Base-by-base conservation (phyloP, 1,140 invertebrate genomes). In the Melipona quadrifasciata region DNA sequence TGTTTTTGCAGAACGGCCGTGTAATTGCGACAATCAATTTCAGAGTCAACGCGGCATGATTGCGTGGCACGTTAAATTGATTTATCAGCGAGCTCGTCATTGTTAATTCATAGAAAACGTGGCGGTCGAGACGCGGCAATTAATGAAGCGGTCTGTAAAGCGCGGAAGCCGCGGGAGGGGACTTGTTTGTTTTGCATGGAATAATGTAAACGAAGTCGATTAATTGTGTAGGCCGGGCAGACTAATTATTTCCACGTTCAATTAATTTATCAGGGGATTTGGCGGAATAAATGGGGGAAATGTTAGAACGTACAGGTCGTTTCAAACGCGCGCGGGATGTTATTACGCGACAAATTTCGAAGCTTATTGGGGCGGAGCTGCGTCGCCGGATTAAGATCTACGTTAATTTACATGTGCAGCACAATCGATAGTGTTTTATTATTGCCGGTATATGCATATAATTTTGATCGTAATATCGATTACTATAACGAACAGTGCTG, bases 81-180 rank as follows among this genome's bases (percentile, higher is more conserved):
- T 47, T 77, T 64, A 39, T 64, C 57, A 47, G 6, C 11, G 34
- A 61, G 39, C 47, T 47, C 57, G 74, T 47, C 34, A 64, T 64
- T 65, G 57, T 77, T 77, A 65, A 77, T 77, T 77, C 74, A 65
- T 77, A 77, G 74, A 77, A 77, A 77, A 77, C 24, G 19, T 19
- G 27, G 10, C n/a, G 21, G 39, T 21, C 27, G 21, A 34, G 72
- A 34, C 72, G 53, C 55, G 34, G 24, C 74, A 65, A 61, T 77
- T 64, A 77, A 77, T 47, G 74, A 51, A 77, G 31, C 74, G 17
- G 24, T 21, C 74, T 47, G 24, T 64, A 47, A 61, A n/a, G 19
- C 14, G 17, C 1, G 6, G 2, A 17, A 8, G 10, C 0, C 16
- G 12, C 1, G 2, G 10, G n/a, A 0, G 1, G 2, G 6, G 74